Conservation (phyloP, 1,140 invertebrate genomes). For the Musca domestica region DNA sequence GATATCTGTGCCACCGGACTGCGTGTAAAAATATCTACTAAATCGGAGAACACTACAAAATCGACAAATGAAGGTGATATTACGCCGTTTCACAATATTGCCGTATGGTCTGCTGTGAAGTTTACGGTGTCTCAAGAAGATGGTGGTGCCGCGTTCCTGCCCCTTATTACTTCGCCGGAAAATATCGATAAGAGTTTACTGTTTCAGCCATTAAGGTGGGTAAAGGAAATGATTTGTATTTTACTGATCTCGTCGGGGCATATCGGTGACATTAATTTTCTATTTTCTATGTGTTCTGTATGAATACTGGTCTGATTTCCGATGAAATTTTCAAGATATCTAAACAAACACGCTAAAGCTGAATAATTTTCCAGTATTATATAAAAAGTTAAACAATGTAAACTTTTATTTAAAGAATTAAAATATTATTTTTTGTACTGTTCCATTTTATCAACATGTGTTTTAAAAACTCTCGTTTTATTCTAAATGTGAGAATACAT, state of each 20-base stretch:
- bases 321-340: no score
- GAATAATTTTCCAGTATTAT: no score
- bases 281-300: no score
- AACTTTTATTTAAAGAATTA: no score
- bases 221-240: not conserved
- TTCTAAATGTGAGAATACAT: no score
- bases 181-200: slow-evolving; percentile 70
- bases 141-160: slow-evolving; percentile 70
- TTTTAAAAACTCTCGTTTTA: no score
- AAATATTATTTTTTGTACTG: no score
- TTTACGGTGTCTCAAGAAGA: slow-evolving; percentile 64
- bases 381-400: no score
- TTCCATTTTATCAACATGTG: no score
- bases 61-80: slow-evolving; percentile 55
- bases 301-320: no score
- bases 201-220: slow-evolving; percentile 57
- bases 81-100: slow-evolving; percentile 84
- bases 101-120: slow-evolving; percentile 85
- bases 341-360: no score
- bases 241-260: not conserved
- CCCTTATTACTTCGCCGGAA: slow-evolving; percentile 80
- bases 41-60: not conserved
- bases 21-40: slow-evolving; percentile 55
- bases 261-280: not conserved
- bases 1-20: slow-evolving; percentile 70